Percentiles rank a stretch among this genome's conserved stretches.
phyloP scores from a whole-genome alignment of 2,113 vertebrate genomes.

The Malurus elegans region DNA sequence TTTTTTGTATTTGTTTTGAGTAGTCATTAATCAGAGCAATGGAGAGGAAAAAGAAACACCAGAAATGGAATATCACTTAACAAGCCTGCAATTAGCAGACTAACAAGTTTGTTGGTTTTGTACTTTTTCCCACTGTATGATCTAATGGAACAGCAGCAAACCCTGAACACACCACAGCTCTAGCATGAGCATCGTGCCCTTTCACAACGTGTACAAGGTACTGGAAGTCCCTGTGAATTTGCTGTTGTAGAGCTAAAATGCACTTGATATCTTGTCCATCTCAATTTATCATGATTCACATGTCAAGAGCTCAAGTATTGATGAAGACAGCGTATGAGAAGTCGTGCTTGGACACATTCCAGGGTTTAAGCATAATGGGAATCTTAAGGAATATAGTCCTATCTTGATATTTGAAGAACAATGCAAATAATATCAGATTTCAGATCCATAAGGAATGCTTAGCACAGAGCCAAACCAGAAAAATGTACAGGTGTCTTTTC shows the following conservation, averaged over 20 bases:
- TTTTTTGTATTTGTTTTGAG: slow-evolving; percentile 26
- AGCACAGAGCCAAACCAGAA: slow-evolving; percentile 30
- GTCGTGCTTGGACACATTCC: slow-evolving; percentile 57
- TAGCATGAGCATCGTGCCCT: slow-evolving; percentile 30
- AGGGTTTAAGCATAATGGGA: slow-evolving; percentile 49
- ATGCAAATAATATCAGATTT: slow-evolving; percentile 58
- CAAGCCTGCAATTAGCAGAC: slow-evolving; percentile 70
- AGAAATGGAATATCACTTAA: slow-evolving; percentile 70
- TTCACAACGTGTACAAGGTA: background rate
- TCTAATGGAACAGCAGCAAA: slow-evolving; percentile 38
- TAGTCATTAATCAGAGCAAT: slow-evolving; percentile 58
- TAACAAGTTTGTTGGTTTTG: slow-evolving; percentile 75
- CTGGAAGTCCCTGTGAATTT: slow-evolving; percentile 68
- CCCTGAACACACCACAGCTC: background rate
- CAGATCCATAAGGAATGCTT: background rate
- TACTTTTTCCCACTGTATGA: slow-evolving; percentile 71
- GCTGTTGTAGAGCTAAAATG: slow-evolving; percentile 68
- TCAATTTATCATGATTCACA: slow-evolving; percentile 64
- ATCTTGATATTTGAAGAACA: slow-evolving; percentile 51
- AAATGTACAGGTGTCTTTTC: slow-evolving; percentile 55
- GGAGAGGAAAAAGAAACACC: background rate
- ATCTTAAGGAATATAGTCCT: slow-evolving; percentile 52
- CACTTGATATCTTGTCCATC: slow-evolving; percentile 72
- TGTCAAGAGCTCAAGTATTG: slow-evolving; percentile 49
- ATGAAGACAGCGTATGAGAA: slow-evolving; percentile 66